Conservation (phyloP, 2,797 vertebrate genomes). For the Ptychadena robeensis region DNA sequence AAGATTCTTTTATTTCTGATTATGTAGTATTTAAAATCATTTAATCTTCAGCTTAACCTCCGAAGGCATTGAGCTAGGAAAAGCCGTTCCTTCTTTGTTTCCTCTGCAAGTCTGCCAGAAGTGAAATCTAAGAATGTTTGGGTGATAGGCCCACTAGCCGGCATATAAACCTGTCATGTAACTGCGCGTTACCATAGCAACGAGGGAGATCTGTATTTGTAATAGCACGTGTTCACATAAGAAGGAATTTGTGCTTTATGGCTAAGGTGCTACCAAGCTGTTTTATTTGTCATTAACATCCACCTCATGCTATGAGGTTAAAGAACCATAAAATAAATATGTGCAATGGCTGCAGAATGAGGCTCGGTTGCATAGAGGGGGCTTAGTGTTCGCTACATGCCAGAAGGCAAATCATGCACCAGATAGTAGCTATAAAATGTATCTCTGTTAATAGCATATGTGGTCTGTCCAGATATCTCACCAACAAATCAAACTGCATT, state of each 20-base stretch:
- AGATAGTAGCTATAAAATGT: conserved; percentile 30
- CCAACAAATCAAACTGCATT: conserved; percentile 73
- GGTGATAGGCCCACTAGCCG: conserved; percentile 47
- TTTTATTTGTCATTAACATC: conserved; percentile 53
- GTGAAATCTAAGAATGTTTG: conserved; percentile 58
- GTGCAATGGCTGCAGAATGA: not conserved
- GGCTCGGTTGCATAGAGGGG: not conserved
- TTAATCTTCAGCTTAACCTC: conserved; percentile 19
- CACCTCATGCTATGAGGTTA: conserved; percentile 35
- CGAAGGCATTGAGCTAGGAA: conserved; percentile 9
- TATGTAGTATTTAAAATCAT: conserved; percentile 44
- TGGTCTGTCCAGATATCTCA: conserved; percentile 68
- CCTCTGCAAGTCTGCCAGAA: conserved; percentile 42
- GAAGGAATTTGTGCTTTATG: conserved; percentile 31
- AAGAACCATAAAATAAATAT: conserved; percentile 28
- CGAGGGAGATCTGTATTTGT: conserved; percentile 25
- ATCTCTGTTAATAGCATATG: conserved; percentile 22
- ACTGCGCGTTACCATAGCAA: conserved; percentile 35
- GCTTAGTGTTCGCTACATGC: not conserved
- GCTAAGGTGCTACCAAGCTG: conserved; percentile 33
- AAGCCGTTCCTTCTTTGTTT: conserved; percentile 30
- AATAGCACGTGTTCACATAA: conserved; percentile 41
- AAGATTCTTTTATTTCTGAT: conserved; percentile 23
- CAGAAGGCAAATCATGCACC: conserved; percentile 8
- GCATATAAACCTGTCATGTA: conserved; percentile 58